Evolutionary conservation across 2,113 vertebrate species (phyloP), one percentile per base, ranked within the genome.

Genomic region (Condylura cristata): DNA sequence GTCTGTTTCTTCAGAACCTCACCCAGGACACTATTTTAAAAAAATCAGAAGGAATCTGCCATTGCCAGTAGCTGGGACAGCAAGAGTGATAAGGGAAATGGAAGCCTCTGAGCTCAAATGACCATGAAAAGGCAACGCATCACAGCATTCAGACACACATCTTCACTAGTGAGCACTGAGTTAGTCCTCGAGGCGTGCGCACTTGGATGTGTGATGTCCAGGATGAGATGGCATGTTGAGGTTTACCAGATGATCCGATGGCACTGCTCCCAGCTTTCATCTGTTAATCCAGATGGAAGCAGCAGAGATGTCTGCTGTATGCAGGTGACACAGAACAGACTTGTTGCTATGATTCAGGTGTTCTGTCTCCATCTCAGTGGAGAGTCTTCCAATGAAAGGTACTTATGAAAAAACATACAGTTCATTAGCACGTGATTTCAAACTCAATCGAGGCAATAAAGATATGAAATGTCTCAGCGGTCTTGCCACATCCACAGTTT

Each of bases 351-450:
- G 56, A 93, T 86, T 34, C 18, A 0, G 60, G 94, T 81, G 87
- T 94, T 63, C 84, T 61, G 65, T 61, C 87, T 74, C 94, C 80
- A 70, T n/a, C 89, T 94, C 78, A 85, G 92, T 30, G 92, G 79
- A 78, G 95, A 7, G 76, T 60, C 89, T 76, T 94, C 90, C 91
- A 80, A 89, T 22, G 90, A 95, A 93, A 81, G 94, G 63, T 37
- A 60, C 44, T 48, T 39, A n/a, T 51, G 58, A 92, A 22, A 94
- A 95, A 94, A 61, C 78, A 88, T 88, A 51, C 0, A 16, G 39
- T 93, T 95, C 86, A 93, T 95, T 32, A 96, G 72, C 85, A 93
- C 94, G 58, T 26, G 56, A 92, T 76, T 92, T 93, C 92, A 93
- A 92, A 26, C 68, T 61, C 89, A 95, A 96, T 96, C 93, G 72